phyloP scores from a whole-genome alignment of 2,888 invertebrate species.

The Diploptera punctata region DNA sequence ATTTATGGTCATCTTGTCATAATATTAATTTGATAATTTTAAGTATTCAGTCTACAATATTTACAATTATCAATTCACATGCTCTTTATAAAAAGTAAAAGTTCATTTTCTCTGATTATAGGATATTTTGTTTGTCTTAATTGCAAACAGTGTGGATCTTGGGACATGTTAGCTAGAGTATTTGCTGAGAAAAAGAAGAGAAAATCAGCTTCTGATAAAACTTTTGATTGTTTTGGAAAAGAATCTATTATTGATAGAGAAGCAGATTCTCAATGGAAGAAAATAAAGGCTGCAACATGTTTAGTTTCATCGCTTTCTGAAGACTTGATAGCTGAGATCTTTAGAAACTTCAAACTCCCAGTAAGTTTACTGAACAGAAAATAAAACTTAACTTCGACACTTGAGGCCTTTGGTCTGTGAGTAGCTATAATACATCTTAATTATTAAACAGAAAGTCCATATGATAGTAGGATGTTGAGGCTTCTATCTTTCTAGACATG shows the following conservation, averaged over 20 bases:
- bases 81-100: background rate
- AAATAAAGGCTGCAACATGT: slow-evolving; percentile 55
- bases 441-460: too few relatives aligned
- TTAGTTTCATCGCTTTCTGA: slow-evolving; percentile 58
- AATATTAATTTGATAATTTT: too few relatives aligned
- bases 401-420: too few relatives aligned
- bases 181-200: slow-evolving; percentile 51
- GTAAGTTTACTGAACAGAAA: too few relatives aligned
- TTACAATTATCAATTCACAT: too few relatives aligned
- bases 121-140: slow-evolving; percentile 74
- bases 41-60: too few relatives aligned
- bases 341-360: slow-evolving; percentile 64
- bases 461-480: too few relatives aligned
- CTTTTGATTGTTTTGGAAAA: slow-evolving; percentile 51
- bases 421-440: too few relatives aligned
- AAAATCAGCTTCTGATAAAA: slow-evolving; percentile 52
- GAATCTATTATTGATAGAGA: slow-evolving; percentile 55
- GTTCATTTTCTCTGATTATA: slow-evolving; percentile 51
- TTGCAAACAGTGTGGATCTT: slow-evolving; percentile 71
- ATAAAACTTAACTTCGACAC: too few relatives aligned
- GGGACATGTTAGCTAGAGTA: slow-evolving; percentile 64
- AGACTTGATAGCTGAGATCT: slow-evolving; percentile 57
- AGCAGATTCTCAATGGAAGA: slow-evolving; percentile 57
- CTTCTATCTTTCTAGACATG: too few relatives aligned
- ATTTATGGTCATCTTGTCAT: too few relatives aligned